A percentile compares a stretch with the other conserved stretches of the same genome.
Evolutionary conservation across 1,140 invertebrate genomes (phyloP).

Genomic region (Drosophila setifemur): DNA sequence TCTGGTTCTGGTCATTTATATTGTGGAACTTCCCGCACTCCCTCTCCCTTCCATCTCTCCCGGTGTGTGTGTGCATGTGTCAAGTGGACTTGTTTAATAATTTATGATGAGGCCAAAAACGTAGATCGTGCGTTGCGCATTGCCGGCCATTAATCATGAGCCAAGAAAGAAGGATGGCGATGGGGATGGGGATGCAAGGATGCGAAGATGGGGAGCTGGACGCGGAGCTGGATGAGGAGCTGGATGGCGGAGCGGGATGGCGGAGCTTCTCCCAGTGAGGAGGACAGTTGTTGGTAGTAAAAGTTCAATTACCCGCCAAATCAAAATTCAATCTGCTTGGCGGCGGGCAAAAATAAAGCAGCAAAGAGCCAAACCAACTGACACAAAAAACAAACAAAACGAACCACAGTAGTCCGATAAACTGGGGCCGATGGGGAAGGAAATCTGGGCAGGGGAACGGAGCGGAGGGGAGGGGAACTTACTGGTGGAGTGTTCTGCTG

Average conservation of each 20-base stretch:
- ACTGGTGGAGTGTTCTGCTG: not conserved
- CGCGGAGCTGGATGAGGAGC: not conserved
- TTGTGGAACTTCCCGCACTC: constrained; percentile 35
- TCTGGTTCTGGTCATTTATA: constrained; percentile 74
- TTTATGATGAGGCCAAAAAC: constrained; percentile 80
- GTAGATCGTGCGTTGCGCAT: constrained; percentile 79
- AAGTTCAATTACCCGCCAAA: constrained; percentile 79
- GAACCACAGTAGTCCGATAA: constrained; percentile 46
- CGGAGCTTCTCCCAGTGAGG: not conserved
- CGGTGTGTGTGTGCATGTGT: constrained; percentile 76
- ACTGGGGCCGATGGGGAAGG: not conserved
- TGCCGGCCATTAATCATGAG: constrained; percentile 78
- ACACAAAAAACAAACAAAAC: constrained; percentile 46
- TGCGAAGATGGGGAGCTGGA: not conserved
- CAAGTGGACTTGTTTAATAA: constrained; percentile 80
- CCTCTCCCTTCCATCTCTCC: constrained; percentile 2
- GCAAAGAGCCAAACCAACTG: not conserved
- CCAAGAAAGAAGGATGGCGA: constrained; percentile 39
- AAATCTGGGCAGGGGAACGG: not conserved
- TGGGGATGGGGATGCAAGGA: not conserved
- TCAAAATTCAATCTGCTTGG: constrained; percentile 77
- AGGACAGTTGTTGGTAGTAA: constrained; percentile 56
- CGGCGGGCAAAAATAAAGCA: constrained; percentile 39
- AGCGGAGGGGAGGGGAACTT: not conserved
- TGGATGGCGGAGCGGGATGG: constrained; percentile 2